phyloP scores from a whole-genome alignment of 2,113 vertebrate species.

The Amphiprion ocellaris region DNA sequence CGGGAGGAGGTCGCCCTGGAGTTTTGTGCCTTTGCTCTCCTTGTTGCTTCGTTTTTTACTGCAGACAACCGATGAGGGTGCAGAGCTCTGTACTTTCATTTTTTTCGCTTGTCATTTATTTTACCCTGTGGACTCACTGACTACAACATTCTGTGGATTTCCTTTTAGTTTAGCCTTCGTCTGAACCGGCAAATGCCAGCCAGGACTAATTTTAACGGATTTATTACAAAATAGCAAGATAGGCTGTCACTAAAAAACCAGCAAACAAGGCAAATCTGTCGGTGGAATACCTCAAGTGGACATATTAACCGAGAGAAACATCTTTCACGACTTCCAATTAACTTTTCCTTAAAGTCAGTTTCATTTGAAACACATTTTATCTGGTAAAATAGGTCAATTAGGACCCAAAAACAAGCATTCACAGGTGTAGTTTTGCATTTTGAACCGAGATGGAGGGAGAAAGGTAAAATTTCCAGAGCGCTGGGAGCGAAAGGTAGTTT shows the following conservation, averaged over 20 bases:
- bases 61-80: slow-evolving; percentile 45
- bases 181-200: background rate
- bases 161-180: background rate
- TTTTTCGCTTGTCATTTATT: background rate
- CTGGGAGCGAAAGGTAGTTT: slow-evolving; percentile 27
- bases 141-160: slow-evolving; percentile 4
- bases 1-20: slow-evolving; percentile 75
- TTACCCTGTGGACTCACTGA: slow-evolving; percentile 15
- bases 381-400: background rate
- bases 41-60: slow-evolving; percentile 61
- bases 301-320: background rate
- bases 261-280: background rate
- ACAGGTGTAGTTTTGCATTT: background rate
- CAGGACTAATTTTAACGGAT: background rate
- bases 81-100: background rate
- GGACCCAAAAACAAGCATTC: background rate
- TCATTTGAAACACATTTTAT: background rate
- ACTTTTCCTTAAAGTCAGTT: background rate
- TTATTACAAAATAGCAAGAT: background rate
- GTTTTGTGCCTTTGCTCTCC: slow-evolving; percentile 74
- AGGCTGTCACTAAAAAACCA: background rate
- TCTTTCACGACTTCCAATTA: background rate
- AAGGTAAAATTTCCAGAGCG: background rate
- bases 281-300: background rate
- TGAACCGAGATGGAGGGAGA: background rate